These are phyloP conservation scores for Apeltes quadracus DNA, from an alignment of 2,113 vertebrate genomes.

Conservation along the genomic window DNA sequence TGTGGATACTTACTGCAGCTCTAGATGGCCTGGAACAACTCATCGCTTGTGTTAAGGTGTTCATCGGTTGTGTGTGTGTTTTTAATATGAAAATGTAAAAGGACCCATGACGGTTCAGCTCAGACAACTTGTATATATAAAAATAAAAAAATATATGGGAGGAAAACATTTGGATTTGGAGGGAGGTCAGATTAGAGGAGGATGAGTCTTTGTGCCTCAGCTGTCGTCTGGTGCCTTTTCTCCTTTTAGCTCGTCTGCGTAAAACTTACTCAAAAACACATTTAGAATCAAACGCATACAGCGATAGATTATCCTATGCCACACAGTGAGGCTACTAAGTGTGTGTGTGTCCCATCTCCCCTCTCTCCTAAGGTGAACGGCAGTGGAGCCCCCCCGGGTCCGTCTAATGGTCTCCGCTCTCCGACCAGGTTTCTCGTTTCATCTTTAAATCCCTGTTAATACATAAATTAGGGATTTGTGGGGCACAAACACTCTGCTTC, in stretches of 20 bases:
- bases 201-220: conserved; percentile 40
- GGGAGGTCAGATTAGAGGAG: background rate
- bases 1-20: no score
- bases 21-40: background rate
- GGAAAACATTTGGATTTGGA: conserved; percentile 35
- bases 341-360: background rate
- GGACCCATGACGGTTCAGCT: conserved; percentile 35
- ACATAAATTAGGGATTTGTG: conserved; percentile 75
- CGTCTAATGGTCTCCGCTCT: conserved; percentile 57
- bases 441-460: conserved; percentile 77
- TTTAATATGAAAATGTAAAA: conserved; percentile 12
- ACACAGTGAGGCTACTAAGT: background rate
- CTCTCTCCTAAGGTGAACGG: conserved; percentile 43
- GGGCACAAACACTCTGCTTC: conserved; percentile 21
- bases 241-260: conserved; percentile 81
- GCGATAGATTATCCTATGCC: background rate
- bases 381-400: conserved; percentile 48
- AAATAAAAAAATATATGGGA: conserved; percentile 40
- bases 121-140: conserved; percentile 62
- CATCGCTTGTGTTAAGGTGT: background rate
- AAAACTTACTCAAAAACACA: conserved; percentile 81
- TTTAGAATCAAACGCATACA: conserved; percentile 11
- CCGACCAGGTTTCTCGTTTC: conserved; percentile 70
- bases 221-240: conserved; percentile 43
- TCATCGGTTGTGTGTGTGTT: background rate